Evolutionary conservation across 1,140 invertebrate genomes (phyloP).

Genomic region (Drosophila athabasca): DNA sequence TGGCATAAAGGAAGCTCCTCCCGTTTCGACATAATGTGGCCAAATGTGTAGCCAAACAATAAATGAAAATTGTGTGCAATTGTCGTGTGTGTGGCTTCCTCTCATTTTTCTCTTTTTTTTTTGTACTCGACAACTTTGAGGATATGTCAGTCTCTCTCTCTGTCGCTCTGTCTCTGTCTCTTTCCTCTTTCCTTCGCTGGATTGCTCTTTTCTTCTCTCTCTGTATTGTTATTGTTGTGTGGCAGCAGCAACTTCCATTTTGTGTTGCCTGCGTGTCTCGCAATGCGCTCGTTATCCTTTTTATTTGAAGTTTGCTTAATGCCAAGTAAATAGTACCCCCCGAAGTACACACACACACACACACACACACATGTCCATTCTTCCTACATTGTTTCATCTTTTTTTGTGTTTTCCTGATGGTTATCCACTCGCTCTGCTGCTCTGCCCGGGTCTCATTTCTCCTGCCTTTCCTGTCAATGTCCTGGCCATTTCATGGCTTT

Average conservation of each 20-base stretch:
- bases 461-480: constrained; percentile 18
- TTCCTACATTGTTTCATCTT: constrained; percentile 70
- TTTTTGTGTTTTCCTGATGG: constrained; percentile 50
- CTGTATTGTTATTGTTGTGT: constrained; percentile 48
- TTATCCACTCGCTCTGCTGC: constrained; percentile 22
- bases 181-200: constrained; percentile 38
- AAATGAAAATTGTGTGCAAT: constrained; percentile 82
- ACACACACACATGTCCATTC: constrained; percentile 27
- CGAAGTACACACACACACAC: constrained; percentile 25
- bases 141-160: constrained; percentile 38
- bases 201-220: constrained; percentile 49
- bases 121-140: constrained; percentile 21
- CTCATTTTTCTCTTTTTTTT: constrained; percentile 17
- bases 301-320: constrained; percentile 82
- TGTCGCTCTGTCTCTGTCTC: not conserved
- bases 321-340: constrained; percentile 72
- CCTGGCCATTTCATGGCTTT: constrained; percentile 68
- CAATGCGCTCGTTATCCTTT: constrained; percentile 77
- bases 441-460: constrained; percentile 19
- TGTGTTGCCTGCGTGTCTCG: constrained; percentile 71
- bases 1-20: too few relatives aligned
- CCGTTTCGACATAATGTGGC: constrained; percentile 68
- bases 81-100: constrained; percentile 66
- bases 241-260: constrained; percentile 61
- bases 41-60: constrained; percentile 82